These are phyloP conservation scores for Hirtodrosophila alboralis DNA, from an alignment of 2,888 invertebrate genomes.

Conservation along the genomic window DNA sequence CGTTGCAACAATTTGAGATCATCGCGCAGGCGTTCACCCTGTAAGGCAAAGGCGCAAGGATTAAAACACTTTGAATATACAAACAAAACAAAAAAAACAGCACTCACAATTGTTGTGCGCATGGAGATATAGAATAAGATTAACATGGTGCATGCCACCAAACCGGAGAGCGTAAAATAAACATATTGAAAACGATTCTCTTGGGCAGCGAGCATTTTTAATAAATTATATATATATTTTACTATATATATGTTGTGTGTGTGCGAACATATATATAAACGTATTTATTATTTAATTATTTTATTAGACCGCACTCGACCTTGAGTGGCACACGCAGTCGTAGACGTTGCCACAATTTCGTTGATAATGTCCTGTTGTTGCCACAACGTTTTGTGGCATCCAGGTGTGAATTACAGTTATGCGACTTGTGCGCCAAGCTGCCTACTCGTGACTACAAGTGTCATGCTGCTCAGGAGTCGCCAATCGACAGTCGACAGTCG, in stretches of 20 bases:
- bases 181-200: slow-evolving; percentile 80
- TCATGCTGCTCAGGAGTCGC: slow-evolving; percentile 68
- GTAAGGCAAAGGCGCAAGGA: slow-evolving; percentile 8
- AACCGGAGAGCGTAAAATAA: slow-evolving; percentile 80
- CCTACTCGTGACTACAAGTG: slow-evolving; percentile 62
- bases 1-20: slow-evolving; percentile 74
- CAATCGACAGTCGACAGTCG: slow-evolving; percentile 21
- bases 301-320: slow-evolving; percentile 34
- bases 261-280: slow-evolving; percentile 5
- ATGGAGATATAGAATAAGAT: slow-evolving; percentile 80
- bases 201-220: slow-evolving; percentile 62
- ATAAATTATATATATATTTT: slow-evolving; percentile 8
- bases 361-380: slow-evolving; percentile 21
- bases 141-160: slow-evolving; percentile 79
- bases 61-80: too few species aligned
- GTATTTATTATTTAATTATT: slow-evolving; percentile 48
- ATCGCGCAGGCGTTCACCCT: slow-evolving; percentile 75
- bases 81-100: too few species aligned
- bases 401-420: slow-evolving; percentile 60
- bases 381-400: slow-evolving; percentile 18
- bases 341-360: slow-evolving; percentile 6
- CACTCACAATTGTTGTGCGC: slow-evolving; percentile 79
- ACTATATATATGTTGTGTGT: not conserved
- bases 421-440: slow-evolving; percentile 59
- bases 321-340: slow-evolving; percentile 56